Evolutionary conservation across 92 coral and sea anemone genomes (phyloP).

Genomic region (Paragorgia papillata): DNA sequence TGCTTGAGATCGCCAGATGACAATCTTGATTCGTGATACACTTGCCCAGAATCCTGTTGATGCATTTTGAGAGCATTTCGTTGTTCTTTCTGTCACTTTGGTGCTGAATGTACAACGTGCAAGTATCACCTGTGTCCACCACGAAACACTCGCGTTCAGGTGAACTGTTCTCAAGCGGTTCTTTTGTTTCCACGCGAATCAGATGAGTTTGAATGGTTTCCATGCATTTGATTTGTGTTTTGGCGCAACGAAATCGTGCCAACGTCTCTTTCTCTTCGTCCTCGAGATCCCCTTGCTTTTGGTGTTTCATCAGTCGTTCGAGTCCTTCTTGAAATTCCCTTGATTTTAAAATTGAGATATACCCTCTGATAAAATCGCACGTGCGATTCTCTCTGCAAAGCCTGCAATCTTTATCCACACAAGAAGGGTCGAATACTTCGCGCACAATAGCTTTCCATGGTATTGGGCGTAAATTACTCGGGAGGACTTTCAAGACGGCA

Average conservation of each 20-base stretch:
- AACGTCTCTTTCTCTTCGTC: constrained; percentile 83
- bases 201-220: constrained; percentile 78
- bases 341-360: constrained; percentile 10
- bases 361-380: constrained; percentile 30
- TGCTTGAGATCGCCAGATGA: constrained; percentile 62
- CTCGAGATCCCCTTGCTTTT: constrained; percentile 79
- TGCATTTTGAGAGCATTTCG: constrained; percentile 76
- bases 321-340: constrained; percentile 52
- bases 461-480: constrained; percentile 15
- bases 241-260: constrained; percentile 66
- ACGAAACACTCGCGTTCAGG: constrained; percentile 5
- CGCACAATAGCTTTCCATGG: background rate
- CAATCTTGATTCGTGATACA: constrained; percentile 77
- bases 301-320: constrained; percentile 82
- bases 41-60: constrained; percentile 75
- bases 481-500: constrained; percentile 8
- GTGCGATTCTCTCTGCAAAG: constrained; percentile 4
- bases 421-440: constrained; percentile 15
- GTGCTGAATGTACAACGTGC: constrained; percentile 23
- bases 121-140: background rate
- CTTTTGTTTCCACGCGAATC: constrained; percentile 71
- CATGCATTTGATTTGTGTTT: constrained; percentile 76
- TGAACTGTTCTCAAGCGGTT: constrained; percentile 70
- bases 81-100: constrained; percentile 80
- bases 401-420: background rate